Evolutionary conservation across 2,113 vertebrate genomes (phyloP), one percentile per base, ranked within the genome.

Genomic region (Tylochromis polylepis): DNA sequence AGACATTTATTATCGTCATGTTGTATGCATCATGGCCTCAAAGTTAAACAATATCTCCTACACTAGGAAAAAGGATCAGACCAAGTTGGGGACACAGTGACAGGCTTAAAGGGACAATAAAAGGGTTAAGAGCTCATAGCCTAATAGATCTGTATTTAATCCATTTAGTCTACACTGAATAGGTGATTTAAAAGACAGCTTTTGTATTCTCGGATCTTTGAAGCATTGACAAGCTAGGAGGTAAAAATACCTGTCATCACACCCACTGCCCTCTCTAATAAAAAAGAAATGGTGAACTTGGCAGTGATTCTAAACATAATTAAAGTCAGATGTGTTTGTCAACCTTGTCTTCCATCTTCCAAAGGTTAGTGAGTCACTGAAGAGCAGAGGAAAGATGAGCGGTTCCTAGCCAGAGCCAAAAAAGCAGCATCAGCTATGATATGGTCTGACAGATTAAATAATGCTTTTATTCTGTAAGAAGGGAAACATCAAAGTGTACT

Each of bases 361-460:
- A 41, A 81, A 88, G 43, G 79, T 43, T 82, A 77, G 51, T 60
- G 89, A 94, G 65, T 90, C 88, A 91, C 31, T 51, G 29, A 57
- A 81, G 16, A 78, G 82, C 27, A 81, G 56, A 88, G 72, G 41
- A 79, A 49, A 85, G 56, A 62, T 22, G 31, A 36, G 80, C 55
- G 5, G 16, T 24, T 88, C 11, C 53, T 57, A 60, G 77, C 55
- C 53, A 79, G 22, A 84, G 60, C 5, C 24, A 43, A 31, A 1
- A n/a, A 22, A 78, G 15, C 11, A 34, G 20, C 1, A 79, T 70
- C 22, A 77, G 56, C 70, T 56, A 24, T 49, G 46, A 88, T 14
- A 79, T 18, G 7, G 24, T 49, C 18, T 60, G 20, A 34, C 18
- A 65, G 16, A 57, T 22, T 67, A 31, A 43, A 79, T 46, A 31